Evolutionary conservation across 2,888 invertebrate genomes (phyloP), one percentile per base, ranked within the genome.

Genomic region (Drosophila acutilabella): DNA sequence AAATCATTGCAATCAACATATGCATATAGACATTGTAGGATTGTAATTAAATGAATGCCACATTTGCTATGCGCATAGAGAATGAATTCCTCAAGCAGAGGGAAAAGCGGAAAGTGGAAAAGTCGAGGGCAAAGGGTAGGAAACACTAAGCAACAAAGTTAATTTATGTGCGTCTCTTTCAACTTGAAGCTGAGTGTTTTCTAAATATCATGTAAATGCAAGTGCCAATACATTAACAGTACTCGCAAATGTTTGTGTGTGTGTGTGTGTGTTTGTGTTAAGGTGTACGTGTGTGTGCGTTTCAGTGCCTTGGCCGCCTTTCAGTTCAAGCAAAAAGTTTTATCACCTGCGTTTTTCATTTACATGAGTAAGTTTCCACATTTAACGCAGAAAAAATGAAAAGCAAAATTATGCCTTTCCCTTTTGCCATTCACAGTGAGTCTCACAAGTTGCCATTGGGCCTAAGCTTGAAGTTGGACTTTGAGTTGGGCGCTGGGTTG

Each of bases 361-460:
- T 82, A 78, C 83, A 88, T 88, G 83, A 88, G 86, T 85, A 85
- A 88, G 80, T 85, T 88, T 82, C 44, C 68, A 82, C 80, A 88
- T 88, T 88, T 78, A 85, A 71, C 73, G 70, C 50, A 73, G 61
- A 64, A 45, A 70, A 81, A 68, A 76, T 79, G 69, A 73, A 81
- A 83, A 74, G 81, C 79, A 69, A 76, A 85, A 79, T 65, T 82
- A 83, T 80, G 83, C 86, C 76, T 84, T 59, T 45, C 36, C 59
- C 53, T 47, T 45, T 36, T 14, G 38, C 23, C 36, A 36, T 36
- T 36, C 14, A 26, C 20, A 11, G 30, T 36, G 45, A 23, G 36
- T 13, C 45, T 36, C 20, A 41, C 50, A 20, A 33, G 50, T 33
- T 42, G 52, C 18, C 11, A 23, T 16, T 16, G 53, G 53, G 36